A percentile compares a stretch with the other conserved stretches of the same genome.
Conservation (phyloP, 1,140 invertebrate species). For the Littorina saxatilis region DNA sequence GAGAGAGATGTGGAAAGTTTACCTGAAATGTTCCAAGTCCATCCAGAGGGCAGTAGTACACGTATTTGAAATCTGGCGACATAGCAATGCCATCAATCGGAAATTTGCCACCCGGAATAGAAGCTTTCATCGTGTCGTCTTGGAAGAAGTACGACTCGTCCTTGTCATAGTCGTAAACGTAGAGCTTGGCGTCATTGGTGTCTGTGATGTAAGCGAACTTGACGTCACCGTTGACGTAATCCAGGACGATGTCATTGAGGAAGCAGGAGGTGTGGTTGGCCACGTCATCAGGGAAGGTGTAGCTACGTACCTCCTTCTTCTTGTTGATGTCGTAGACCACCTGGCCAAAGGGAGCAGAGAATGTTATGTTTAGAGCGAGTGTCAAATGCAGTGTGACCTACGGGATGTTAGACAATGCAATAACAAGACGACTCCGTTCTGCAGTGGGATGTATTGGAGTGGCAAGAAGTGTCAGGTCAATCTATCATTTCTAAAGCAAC, state of each 20-base stretch:
- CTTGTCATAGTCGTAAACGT: slow-evolving; percentile 53
- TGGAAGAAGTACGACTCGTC: slow-evolving; percentile 44
- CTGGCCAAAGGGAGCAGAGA: too few species aligned
- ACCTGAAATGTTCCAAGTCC: slow-evolving; percentile 43
- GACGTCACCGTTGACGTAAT: slow-evolving; percentile 43
- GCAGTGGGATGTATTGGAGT: too few species aligned
- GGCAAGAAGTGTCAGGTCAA: too few species aligned
- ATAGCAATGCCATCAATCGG: slow-evolving; percentile 45
- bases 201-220: slow-evolving; percentile 62
- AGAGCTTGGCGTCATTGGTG: slow-evolving; percentile 47
- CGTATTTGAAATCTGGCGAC: slow-evolving; percentile 39
- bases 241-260: slow-evolving; percentile 62
- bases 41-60: slow-evolving; percentile 44
- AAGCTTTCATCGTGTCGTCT: slow-evolving; percentile 52
- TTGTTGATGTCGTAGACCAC: slow-evolving; percentile 56
- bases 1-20: too few species aligned
- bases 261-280: slow-evolving; percentile 47
- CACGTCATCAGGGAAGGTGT: slow-evolving; percentile 49
- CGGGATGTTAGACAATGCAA: too few species aligned
- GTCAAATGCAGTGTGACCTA: too few species aligned
- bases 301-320: slow-evolving; percentile 39
- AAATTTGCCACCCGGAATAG: slow-evolving; percentile 41
- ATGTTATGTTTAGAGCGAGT: too few species aligned
- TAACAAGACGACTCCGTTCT: too few species aligned
- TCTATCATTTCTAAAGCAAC: too few species aligned